Evolutionary conservation across 2,113 vertebrate species (phyloP), one percentile per base, ranked within the genome.

Genomic region (Microcebus tavaratra): DNA sequence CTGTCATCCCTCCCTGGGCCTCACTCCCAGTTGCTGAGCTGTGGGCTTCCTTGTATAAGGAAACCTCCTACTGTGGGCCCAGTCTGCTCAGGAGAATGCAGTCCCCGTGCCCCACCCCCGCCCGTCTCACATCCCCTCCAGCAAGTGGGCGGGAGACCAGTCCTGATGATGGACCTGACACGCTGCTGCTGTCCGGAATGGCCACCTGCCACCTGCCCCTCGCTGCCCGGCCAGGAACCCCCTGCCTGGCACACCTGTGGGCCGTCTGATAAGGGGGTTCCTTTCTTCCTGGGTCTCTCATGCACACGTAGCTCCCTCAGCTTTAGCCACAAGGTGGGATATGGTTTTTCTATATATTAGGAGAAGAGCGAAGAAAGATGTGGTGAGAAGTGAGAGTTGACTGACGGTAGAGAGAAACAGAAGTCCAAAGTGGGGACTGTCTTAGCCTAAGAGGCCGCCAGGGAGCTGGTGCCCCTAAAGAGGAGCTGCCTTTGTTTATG

Each of bases 261-360:
- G 65, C 90, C 80, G 89, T 97, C 87, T 93, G 96, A 97, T 97
- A 87, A 92, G 96, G 67, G 8, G 57, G 79, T 95, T 90, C 73
- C 75, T 87, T 98, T 98, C 97, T 96, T 97, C 83, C 17, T 61
- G 9, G 36, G 6, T 48, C 42, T 53, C 59, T 87, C 79, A 14
- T 36, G 80, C 55, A 13, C 63, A 4, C 45, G 81, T 75, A 25
- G 39, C 81, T 83, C 79, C 48, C 72, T 93, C 90, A 81, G 39
- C 92, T 89, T 94, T 87, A 96, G 70, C 97, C 93, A 13, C 11
- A 57, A 73, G 25, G 36, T 31, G 91, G 55, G 65, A 67, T 57
- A 82, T 57, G 75, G 97, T 39, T 97, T 92, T 95, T 84, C 72
- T 84, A 10, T 27, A 42, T 57, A 12, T 96, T 86, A 36, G n/a